Evolutionary conservation across 1,140 invertebrate genomes (phyloP), one percentile per base, ranked within the genome.

Genomic region (Apis cerana): DNA sequence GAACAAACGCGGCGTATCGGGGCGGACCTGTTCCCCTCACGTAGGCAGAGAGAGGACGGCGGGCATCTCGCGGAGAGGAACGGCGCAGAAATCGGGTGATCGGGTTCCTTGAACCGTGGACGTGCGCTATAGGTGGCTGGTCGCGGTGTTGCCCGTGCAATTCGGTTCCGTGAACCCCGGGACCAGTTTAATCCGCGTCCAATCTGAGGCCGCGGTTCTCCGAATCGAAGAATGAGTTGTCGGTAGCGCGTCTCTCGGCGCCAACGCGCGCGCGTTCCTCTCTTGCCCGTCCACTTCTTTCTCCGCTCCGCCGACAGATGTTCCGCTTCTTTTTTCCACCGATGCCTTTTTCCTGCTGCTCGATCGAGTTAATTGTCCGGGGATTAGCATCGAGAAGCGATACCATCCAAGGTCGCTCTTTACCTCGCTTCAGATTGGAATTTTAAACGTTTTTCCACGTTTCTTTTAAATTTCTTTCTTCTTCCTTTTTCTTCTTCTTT

Each of bases 151-250:
- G 70, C 80, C 27, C 64, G 80, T 64, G 80, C 74, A 82, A 82
- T 82, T 82, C 80, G 80, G 80, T 82, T 82, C 80, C 80, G 80
- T 82, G 80, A 82, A 82, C 80, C 80, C 50, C 64, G 74, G 80
- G 80, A 82, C 80, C 80, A 82, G 80, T 82, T 82, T 76, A 82
- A 82, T 82, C 80, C 74, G 80, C 74, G 80, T 82, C 64, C 80
- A 82, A 82, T 82, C 80, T 80, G 27, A 50, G 54, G 23, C 9
- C 23, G 72, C 56, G 80, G 64, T 82, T 82, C 80, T 74, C 62
- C 80, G 74, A 82, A 82, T 76, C 80, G 80, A 82, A 59, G 80
- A 82, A 82, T 82, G 80, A 82, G 80, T 82, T 75, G 80, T 82
- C 80, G 80, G 80, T 67, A 76, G 74, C 62, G 62, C 74, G 74